Evolutionary conservation across 2,113 vertebrate species (phyloP), one percentile per base, ranked within the genome.

Genomic region (Lontra canadensis): DNA sequence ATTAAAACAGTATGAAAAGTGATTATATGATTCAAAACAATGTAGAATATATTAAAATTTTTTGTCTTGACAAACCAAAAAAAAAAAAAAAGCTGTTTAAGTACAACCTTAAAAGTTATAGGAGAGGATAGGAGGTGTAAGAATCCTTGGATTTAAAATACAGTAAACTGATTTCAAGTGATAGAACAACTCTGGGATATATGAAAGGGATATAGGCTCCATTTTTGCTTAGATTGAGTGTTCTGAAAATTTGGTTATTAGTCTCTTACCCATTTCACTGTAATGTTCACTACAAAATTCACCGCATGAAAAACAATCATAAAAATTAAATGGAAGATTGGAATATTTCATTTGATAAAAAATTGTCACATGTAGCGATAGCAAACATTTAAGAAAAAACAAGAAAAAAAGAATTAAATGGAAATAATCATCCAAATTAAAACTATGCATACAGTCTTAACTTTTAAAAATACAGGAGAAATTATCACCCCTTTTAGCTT

Each of bases 401-500:
- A 67, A 61, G 12, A 8, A 84, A 63, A 69, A 49, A 10, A 29
- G 14, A 83, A 84, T 39, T 25, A 63, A 42, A 82, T 17, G 31
- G 6, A 88, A 95, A 65, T 57, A 44, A 63, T 17, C 39, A 52
- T 63, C 4, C 29, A 84, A 67, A 93, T 67, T 94, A 76, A 92
- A 92, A 34, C 5, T 61, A 81, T 63, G 20, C 36, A 12, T 81
- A 0, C 8, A n/a, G 12, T 85, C 1, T 78, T 96, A 85, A n/a
- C 63, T 92, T 49, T 67, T 57, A 49, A 44, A 91, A 82, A 18
- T 74, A 31, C 0, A 39, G 52, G 1, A 67, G 39, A 90, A 67
- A 25, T 57, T 55, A 95, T 86, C 81, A 52, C 26, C 31, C n/a
- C 0, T 85, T 82, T 11, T 57, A 73, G 49, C n/a, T 80, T 36